Conservation (phyloP, 2,797 vertebrate genomes). For the Sciaenops ocellatus region DNA sequence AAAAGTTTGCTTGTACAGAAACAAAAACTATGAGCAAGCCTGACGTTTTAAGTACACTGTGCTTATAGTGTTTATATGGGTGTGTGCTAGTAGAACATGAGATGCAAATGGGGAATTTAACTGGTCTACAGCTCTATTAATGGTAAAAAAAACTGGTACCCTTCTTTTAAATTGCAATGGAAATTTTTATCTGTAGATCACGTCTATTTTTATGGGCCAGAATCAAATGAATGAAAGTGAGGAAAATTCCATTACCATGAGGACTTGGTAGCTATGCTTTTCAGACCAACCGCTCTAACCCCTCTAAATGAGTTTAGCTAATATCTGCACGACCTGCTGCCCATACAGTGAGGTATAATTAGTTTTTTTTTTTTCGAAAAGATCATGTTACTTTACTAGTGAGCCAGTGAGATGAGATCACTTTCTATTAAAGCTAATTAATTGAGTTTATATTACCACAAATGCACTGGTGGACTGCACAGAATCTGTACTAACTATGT, state of each 20-base stretch:
- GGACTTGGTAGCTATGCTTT: background rate
- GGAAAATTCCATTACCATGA: conserved; percentile 14
- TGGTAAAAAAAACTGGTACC: background rate
- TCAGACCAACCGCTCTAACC: background rate
- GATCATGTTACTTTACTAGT: conserved; percentile 12
- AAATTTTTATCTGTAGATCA: background rate
- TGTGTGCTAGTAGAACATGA: background rate
- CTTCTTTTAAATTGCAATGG: background rate
- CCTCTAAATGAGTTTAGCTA: conserved; percentile 18
- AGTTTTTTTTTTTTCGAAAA: conserved; percentile 31
- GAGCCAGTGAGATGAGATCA: conserved; percentile 21
- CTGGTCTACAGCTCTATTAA: background rate
- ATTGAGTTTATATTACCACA: conserved; percentile 18
- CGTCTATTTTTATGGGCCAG: background rate
- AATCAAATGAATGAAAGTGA: conserved; percentile 16
- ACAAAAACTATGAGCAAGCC: background rate
- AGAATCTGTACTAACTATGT: background rate
- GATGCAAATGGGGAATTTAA: background rate
- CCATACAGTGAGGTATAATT: conserved; percentile 25
- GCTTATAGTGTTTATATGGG: background rate
- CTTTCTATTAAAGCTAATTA: conserved; percentile 39
- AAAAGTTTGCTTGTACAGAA: background rate
- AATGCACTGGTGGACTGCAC: background rate
- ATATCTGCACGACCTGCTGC: conserved; percentile 15
- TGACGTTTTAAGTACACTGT: no score